phyloP scores from a whole-genome alignment of 2,113 vertebrate genomes.

The Rattus rattus region DNA sequence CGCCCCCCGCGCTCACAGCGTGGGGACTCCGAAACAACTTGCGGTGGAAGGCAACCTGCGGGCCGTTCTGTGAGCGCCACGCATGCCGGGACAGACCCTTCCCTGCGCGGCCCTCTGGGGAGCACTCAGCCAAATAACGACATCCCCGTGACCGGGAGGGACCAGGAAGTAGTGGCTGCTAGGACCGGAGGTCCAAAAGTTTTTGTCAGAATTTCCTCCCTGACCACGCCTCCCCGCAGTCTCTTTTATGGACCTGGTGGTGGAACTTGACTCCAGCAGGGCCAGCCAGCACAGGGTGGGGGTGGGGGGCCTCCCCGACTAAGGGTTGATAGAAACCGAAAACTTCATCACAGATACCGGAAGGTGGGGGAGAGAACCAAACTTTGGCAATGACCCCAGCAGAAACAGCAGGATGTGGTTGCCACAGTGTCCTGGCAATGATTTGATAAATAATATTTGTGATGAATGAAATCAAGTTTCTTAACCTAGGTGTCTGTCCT shows the following conservation, averaged over 20 bases:
- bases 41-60: not conserved
- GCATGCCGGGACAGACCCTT: not conserved
- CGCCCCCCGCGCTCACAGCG: not conserved
- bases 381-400: slow-evolving; percentile 13
- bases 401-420: slow-evolving; percentile 51
- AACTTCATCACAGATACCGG: slow-evolving; percentile 59
- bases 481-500: not conserved
- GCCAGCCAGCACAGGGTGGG: not conserved
- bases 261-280: slow-evolving; percentile 58
- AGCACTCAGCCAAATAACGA: not conserved
- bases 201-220: slow-evolving; percentile 70
- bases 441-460: not conserved
- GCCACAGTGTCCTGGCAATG: slow-evolving; percentile 1
- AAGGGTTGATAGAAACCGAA: slow-evolving; percentile 58
- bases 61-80: not conserved
- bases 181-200: slow-evolving; percentile 67
- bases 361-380: slow-evolving; percentile 52
- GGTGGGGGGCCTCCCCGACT: slow-evolving; percentile 31
- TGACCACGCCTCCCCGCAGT: slow-evolving; percentile 72
- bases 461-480: slow-evolving; percentile 42
- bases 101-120: not conserved
- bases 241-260: slow-evolving; percentile 56
- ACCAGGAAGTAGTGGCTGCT: slow-evolving; percentile 66
- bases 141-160: not conserved
- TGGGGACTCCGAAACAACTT: not conserved